Base-by-base conservation (phyloP, 2,888 invertebrate species). In the Dolichomitus sp. region DNA sequence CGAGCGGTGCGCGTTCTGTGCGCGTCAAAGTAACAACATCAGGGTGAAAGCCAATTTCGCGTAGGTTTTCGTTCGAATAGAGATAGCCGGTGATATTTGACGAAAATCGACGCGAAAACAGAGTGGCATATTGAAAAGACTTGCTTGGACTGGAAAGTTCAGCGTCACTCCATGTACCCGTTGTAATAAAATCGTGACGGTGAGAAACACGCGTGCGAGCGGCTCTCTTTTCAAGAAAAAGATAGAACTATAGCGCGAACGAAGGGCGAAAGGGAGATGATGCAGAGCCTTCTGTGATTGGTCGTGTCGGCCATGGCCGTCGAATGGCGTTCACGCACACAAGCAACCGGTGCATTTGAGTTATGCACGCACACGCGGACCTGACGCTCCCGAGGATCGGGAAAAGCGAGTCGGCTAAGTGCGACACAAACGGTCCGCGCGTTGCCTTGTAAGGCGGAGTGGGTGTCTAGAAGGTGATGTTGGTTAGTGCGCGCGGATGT, bases 371-470 rank as follows among this genome's bases (percentile, higher is more conserved):
- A 87, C 84, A 86, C 85, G 81, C 80, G 84, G 68, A 84, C 83
- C 87, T 89, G 91, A 90, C 88, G 86, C 88, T 90, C 87, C 87
- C 83, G 74, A 27, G 48, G 88, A 86, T 86, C 87, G 88, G 88
- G 88, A 89, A 54, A 76, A 80, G 52, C 80, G 69, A 82, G 76
- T 78, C 54, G 82, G 69, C 65, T 40, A 72, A 83, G 92, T 90
- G 89, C 87, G 89, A 89, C 88, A 89, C 88, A 89, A 90, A 89
- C 89, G 89, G 88, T 88, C 89, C 90, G 90, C 89, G 92, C 90
- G 91, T 91, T 91, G 90, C 90, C 91, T 92, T 90, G 88, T 89
- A 90, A 90, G 91, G 90, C 88, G 88, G 86, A 88, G 87, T 80
- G 85, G 84, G 76, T 63, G 75, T 73, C 72, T 37, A 75, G 59